Evolutionary conservation across 2,888 invertebrate species (phyloP).

Genomic region (Myopa testacea): DNA sequence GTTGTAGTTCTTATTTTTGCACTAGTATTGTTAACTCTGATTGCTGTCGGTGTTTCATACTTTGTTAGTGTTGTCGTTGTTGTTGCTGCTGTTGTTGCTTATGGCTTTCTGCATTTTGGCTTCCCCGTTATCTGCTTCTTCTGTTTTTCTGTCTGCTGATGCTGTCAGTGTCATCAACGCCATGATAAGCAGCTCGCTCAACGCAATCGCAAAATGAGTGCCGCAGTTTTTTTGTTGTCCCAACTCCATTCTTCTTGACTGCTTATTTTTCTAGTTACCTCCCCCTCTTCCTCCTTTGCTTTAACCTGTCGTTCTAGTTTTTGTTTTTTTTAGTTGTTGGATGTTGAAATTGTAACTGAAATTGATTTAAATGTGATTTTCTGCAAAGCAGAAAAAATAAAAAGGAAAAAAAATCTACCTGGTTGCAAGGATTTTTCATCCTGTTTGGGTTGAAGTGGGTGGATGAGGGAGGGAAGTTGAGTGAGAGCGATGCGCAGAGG

Average conservation of each 20-base stretch:
- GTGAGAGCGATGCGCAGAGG: no score
- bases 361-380: constrained; percentile 7
- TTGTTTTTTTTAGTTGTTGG: background rate
- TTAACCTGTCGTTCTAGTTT: background rate
- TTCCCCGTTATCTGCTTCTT: background rate
- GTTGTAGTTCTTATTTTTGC: background rate
- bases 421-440: no score
- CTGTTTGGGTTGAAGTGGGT: no score
- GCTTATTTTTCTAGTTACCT: background rate
- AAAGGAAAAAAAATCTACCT: no score
- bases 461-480: no score
- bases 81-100: background rate
- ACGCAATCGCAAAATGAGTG: background rate
- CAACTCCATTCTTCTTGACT: background rate
- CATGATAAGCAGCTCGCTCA: constrained; percentile 19
- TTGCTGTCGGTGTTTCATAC: background rate
- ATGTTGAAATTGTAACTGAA: background rate
- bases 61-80: background rate
- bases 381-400: background rate
- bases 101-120: no score
- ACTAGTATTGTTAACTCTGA: background rate
- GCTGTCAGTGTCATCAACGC: constrained; percentile 21
- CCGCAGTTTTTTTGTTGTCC: background rate
- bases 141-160: background rate
- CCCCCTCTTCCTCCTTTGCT: background rate